Evolutionary conservation across 2,888 invertebrate species (phyloP).

Genomic region (Apantesis nais): DNA sequence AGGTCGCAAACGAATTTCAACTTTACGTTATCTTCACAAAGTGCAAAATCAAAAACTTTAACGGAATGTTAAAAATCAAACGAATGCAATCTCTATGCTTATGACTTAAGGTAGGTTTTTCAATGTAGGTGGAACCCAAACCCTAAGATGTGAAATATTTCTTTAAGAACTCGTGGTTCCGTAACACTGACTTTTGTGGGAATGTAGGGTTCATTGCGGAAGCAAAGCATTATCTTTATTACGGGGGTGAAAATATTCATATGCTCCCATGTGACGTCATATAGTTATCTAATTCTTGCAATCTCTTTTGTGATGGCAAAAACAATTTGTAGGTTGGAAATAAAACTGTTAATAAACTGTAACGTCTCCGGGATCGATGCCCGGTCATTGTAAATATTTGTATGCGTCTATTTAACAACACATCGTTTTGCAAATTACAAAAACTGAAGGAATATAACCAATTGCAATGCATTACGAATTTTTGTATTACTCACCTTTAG

Average conservation of each 20-base stretch:
- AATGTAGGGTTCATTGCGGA: slow-evolving; percentile 59
- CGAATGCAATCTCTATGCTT: neutral
- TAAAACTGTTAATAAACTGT: neutral
- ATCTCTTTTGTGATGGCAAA: slow-evolving; percentile 11
- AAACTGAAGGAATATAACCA: neutral
- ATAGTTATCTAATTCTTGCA: slow-evolving; percentile 18
- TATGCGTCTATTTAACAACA: neutral
- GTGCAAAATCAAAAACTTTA: neutral
- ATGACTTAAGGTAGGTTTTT: neutral
- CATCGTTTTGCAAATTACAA: neutral
- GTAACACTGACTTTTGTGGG: slow-evolving; percentile 61
- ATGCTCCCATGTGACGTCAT: slow-evolving; percentile 19
- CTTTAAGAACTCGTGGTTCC: slow-evolving; percentile 55
- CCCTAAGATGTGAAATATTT: slow-evolving; percentile 30
- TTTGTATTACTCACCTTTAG: no score
- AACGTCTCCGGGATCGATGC: neutral
- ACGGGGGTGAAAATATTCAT: slow-evolving; percentile 30
- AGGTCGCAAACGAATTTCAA: neutral
- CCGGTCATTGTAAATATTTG: neutral
- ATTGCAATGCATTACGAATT: no score
- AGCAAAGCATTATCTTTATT: slow-evolving; percentile 51
- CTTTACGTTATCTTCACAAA: rapidly evolving
- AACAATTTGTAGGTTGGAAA: neutral
- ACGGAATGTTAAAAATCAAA: neutral
- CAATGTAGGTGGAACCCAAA: neutral